phyloP scores from a whole-genome alignment of 2,888 invertebrate species.

The Bhutanitis thaidina region DNA sequence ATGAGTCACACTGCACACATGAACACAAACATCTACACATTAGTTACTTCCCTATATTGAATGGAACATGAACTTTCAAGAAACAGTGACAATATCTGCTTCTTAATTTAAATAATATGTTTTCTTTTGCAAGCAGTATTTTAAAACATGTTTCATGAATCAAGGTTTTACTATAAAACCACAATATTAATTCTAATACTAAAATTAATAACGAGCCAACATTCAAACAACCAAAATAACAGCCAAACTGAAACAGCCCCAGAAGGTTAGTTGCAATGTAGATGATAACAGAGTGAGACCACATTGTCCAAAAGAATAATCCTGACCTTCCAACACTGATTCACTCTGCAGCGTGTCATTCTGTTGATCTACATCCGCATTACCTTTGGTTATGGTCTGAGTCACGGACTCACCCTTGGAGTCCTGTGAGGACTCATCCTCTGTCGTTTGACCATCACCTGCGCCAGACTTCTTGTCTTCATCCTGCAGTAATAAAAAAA shows the following conservation, averaged over 20 bases:
- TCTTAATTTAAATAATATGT: too few relatives aligned
- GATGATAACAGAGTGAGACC: conserved; percentile 48
- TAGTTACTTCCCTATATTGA: conserved; percentile 8
- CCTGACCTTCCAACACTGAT: conserved; percentile 49
- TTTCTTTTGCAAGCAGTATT: too few relatives aligned
- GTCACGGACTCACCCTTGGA: conserved; percentile 70
- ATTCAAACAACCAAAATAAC: neutral
- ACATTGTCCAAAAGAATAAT: conserved; percentile 29
- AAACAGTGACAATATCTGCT: too few relatives aligned
- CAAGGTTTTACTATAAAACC: too few relatives aligned
- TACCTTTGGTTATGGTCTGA: conserved; percentile 54
- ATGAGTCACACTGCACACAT: conserved; percentile 1
- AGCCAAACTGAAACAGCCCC: conserved; percentile 31
- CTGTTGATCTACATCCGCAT: conserved; percentile 66
- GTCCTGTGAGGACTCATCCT: conserved; percentile 77
- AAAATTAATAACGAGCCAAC: too few relatives aligned
- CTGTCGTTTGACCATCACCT: conserved; percentile 71
- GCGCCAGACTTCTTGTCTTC: conserved; percentile 74
- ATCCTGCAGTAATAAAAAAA: conserved; percentile 49
- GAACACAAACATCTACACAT: neutral
- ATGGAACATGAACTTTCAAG: too few relatives aligned
- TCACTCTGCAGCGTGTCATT: conserved; percentile 32
- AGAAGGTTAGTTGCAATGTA: conserved; percentile 65
- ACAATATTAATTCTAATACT: too few relatives aligned
- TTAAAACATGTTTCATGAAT: too few relatives aligned